Evolutionary conservation across 2,797 vertebrate genomes (phyloP), one percentile per base, ranked within the genome.

Genomic region (Halcyon smyrnensis): DNA sequence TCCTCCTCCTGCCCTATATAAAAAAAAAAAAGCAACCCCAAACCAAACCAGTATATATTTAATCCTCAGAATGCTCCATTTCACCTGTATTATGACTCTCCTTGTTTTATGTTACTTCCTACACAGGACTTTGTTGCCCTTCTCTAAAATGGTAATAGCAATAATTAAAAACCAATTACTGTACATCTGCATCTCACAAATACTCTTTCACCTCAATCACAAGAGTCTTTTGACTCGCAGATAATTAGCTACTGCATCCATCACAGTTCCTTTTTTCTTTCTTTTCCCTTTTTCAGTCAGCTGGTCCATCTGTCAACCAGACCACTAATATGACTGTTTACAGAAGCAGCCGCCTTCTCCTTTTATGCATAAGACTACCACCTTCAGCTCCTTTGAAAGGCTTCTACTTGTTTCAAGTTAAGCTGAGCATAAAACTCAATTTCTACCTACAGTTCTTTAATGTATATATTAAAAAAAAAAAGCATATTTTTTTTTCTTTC

Each of bases 91-190:
- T 78, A 34, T n/a, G 36, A 5, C 13, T 82, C 30, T 62, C 57
- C 24, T 91, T 67, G 50, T 64, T 91, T 91, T 73, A 19, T 71
- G 17, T 92, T 94, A 50, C 41, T 75, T 67, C 34, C 45, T 80
- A 62, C 53, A 59, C 24, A 78, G 41, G 59, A 91, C 50, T 93
- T 92, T 75, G 69, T 85, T 81, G 69, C 20, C 57, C 57, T 91
- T 91, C 63, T 94, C 60, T 77, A 69, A 87, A 89, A 93, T 30
- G 17, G 37, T 65, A 94, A 93, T 85, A 51, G 41, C 54, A 89
- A 90, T 95, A 95, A 89, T 95, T 85, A 93, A 93, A 87, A 50
- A 90, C 68, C 64, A 77, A 92, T 86, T 73, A 37, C 45, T 68
- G 54, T 87, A 69, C 81, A 86, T 93, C 73, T 96, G 78, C 70